Conservation (phyloP, 2,888 invertebrate species). For the Oscheius sp. region DNA sequence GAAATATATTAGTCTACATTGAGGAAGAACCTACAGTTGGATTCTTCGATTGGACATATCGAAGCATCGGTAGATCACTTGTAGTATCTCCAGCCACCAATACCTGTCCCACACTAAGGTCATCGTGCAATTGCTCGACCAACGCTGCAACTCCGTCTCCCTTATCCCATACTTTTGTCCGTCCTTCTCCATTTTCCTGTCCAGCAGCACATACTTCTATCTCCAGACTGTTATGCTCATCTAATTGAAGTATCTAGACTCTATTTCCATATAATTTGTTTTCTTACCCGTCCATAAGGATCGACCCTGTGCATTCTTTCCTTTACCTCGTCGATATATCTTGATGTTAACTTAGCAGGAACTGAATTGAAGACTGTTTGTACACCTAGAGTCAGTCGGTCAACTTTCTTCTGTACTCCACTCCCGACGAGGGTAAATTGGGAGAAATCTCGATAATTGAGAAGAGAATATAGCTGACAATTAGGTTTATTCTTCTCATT, state of each 20-base stretch:
- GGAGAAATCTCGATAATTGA: constrained; percentile 58
- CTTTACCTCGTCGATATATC: constrained; percentile 64
- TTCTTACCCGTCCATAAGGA: constrained; percentile 55
- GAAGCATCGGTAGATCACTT: constrained; percentile 69
- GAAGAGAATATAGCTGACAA: constrained; percentile 53
- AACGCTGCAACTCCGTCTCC: constrained; percentile 52
- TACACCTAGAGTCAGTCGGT: constrained; percentile 69
- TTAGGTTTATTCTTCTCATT: no score
- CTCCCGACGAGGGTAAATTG: constrained; percentile 69
- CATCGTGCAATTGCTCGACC: constrained; percentile 39
- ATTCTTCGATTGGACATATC: constrained; percentile 56
- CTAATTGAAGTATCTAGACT: constrained; percentile 59
- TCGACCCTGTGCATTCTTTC: constrained; percentile 66
- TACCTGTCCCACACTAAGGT: constrained; percentile 50
- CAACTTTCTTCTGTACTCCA: constrained; percentile 69
- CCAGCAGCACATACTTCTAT: constrained; percentile 64
- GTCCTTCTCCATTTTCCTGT: constrained; percentile 18
- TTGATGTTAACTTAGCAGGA: constrained; percentile 30
- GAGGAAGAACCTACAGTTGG: constrained; percentile 38
- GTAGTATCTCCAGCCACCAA: constrained; percentile 69
- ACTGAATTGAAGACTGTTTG: constrained; percentile 69
- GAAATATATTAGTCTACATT: no score
- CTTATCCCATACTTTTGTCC: constrained; percentile 45
- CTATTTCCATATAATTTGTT: background rate
- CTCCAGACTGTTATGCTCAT: constrained; percentile 66